phyloP scores from a whole-genome alignment of 2,113 vertebrate species.

The Daphoenositta chrysoptera region DNA sequence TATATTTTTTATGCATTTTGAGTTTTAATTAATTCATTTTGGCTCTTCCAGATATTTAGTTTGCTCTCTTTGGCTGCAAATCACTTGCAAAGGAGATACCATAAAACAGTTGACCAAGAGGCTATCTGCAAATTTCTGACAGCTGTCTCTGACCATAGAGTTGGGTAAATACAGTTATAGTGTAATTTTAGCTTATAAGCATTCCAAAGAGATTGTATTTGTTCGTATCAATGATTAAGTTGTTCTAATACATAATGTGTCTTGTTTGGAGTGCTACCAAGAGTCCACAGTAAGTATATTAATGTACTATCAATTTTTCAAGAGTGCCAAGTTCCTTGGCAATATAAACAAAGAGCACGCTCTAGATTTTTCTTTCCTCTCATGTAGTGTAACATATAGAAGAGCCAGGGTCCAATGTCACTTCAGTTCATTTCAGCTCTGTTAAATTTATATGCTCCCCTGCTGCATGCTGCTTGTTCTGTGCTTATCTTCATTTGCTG shows the following conservation, averaged over 20 bases:
- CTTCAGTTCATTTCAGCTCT: neutral
- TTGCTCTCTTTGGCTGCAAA: slow-evolving; percentile 75
- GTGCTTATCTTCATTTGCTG: neutral
- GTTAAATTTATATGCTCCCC: neutral
- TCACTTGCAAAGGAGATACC: slow-evolving; percentile 49
- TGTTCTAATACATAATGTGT: neutral
- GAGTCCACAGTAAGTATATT: neutral
- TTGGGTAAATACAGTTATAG: slow-evolving; percentile 72
- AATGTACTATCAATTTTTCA: neutral
- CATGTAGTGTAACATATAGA: neutral
- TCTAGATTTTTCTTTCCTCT: neutral
- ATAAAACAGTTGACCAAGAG: slow-evolving; percentile 66
- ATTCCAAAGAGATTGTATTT: neutral
- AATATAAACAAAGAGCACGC: neutral
- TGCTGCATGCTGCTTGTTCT: neutral
- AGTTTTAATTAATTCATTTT: neutral
- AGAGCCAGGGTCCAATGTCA: neutral
- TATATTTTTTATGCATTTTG: neutral
- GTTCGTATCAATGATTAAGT: neutral
- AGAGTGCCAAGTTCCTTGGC: neutral
- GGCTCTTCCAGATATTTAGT: slow-evolving; percentile 70
- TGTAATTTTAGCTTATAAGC: slow-evolving; percentile 17
- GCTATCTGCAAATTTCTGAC: slow-evolving; percentile 69
- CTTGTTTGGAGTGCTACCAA: neutral
- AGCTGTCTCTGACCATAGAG: slow-evolving; percentile 52